Conservation (phyloP, 1,140 invertebrate species). For the Heliconius himera region DNA sequence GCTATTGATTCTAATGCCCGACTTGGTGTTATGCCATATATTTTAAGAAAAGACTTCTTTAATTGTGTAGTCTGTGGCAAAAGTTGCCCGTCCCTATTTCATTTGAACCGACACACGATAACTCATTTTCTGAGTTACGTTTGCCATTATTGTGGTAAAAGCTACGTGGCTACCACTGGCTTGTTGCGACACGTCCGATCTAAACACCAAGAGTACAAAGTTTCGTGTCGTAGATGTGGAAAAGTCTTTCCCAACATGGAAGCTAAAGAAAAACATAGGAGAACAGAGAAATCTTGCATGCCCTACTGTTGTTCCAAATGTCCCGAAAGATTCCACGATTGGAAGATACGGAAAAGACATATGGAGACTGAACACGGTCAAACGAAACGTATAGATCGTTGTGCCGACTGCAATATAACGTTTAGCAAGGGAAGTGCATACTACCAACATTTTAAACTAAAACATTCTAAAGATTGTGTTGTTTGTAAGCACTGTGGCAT, state of each 20-base stretch:
- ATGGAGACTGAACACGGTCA: conserved; percentile 65
- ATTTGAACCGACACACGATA: conserved; percentile 68
- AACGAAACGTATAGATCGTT: conserved; percentile 52
- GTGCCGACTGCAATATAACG: conserved; percentile 62
- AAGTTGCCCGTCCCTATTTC: conserved; percentile 63
- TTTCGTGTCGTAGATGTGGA: conserved; percentile 59
- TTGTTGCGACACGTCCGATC: conserved; percentile 60
- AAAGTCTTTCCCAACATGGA: conserved; percentile 68
- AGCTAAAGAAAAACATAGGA: conserved; percentile 62
- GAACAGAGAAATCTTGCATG: conserved; percentile 66
- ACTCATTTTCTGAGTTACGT: conserved; percentile 70
- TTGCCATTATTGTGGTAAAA: conserved; percentile 69
- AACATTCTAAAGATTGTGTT: conserved; percentile 64
- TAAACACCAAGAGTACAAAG: conserved; percentile 67
- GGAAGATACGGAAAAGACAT: conserved; percentile 58
- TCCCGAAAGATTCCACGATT: conserved; percentile 65
- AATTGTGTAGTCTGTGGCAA: conserved; percentile 65
- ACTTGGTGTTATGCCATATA: conserved; percentile 69
- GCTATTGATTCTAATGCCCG: conserved; percentile 53
- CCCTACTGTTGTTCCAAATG: conserved; percentile 68
- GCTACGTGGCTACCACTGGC: conserved; percentile 65
- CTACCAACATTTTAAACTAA: conserved; percentile 66
- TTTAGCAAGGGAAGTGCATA: conserved; percentile 60
- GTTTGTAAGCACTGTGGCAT: conserved; percentile 68
- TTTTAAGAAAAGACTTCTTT: conserved; percentile 53